Conservation (phyloP, 2,888 invertebrate species). For the Caenorhabditis sulstoni region DNA sequence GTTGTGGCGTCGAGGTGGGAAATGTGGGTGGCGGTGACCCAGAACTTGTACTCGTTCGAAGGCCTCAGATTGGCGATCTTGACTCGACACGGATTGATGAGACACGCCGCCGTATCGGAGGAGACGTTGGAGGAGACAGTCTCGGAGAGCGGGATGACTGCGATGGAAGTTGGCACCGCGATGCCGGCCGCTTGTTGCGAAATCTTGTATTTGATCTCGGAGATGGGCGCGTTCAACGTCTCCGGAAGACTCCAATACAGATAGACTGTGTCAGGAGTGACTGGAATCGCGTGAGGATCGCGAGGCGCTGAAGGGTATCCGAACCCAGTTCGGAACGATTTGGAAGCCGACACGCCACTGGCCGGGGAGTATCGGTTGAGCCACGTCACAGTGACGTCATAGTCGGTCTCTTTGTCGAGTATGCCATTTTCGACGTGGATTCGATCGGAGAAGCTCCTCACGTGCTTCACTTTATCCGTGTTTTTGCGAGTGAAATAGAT, state of each 20-base stretch:
- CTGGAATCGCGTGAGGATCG: slow-evolving; percentile 70
- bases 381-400: slow-evolving; percentile 78
- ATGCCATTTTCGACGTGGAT: slow-evolving; percentile 79
- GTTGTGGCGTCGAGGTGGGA: slow-evolving; percentile 73
- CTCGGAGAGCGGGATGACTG: slow-evolving; percentile 68
- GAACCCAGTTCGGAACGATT: slow-evolving; percentile 74
- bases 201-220: slow-evolving; percentile 78
- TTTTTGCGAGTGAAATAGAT: slow-evolving; percentile 77
- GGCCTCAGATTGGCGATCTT: slow-evolving; percentile 78
- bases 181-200: slow-evolving; percentile 65
- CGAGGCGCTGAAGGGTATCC: slow-evolving; percentile 71
- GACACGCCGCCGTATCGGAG: slow-evolving; percentile 74
- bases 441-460: slow-evolving; percentile 68
- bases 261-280: slow-evolving; percentile 78
- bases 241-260: slow-evolving; percentile 77
- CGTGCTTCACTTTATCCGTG: slow-evolving; percentile 76
- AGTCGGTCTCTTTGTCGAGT: slow-evolving; percentile 80
- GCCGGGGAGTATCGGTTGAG: slow-evolving; percentile 77
- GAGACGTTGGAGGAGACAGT: slow-evolving; percentile 56
- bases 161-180: slow-evolving; percentile 75
- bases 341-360: slow-evolving; percentile 67
- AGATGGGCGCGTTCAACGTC: slow-evolving; percentile 77
- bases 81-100: slow-evolving; percentile 76
- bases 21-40: slow-evolving; percentile 79
- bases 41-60: slow-evolving; percentile 78